phyloP scores from a whole-genome alignment of 2,888 invertebrate species.

The Blera fallax region DNA sequence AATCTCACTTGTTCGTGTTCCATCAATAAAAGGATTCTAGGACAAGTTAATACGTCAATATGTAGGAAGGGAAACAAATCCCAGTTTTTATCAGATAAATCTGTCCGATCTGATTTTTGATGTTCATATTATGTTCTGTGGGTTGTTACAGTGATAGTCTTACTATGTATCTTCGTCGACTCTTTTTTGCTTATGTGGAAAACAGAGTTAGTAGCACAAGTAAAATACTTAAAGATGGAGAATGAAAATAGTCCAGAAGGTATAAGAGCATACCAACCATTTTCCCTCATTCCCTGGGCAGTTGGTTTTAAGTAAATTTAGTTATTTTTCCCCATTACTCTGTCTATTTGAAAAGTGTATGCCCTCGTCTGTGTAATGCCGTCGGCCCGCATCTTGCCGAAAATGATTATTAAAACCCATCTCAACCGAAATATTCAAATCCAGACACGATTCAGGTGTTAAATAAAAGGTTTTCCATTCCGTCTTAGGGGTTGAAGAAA shows the following conservation, averaged over 20 bases:
- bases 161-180: too few species aligned
- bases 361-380: not conserved
- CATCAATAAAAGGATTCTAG: not conserved
- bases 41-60: not conserved
- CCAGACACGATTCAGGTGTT: slow-evolving; percentile 54
- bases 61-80: not conserved
- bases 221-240: too few species aligned
- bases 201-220: too few species aligned
- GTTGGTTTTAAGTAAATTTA: not conserved
- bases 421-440: slow-evolving; percentile 54
- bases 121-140: not conserved
- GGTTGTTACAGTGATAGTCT: not conserved
- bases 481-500: slow-evolving; percentile 3
- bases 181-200: too few species aligned
- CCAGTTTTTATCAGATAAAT: not conserved
- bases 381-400: slow-evolving; percentile 6
- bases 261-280: too few species aligned
- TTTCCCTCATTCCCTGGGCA: too few species aligned
- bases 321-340: not conserved
- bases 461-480: slow-evolving; percentile 29
- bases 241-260: too few species aligned
- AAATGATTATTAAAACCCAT: slow-evolving; percentile 16
- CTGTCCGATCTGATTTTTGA: not conserved
- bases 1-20: not conserved
- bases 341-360: not conserved